Evolutionary conservation across 2,797 vertebrate species (phyloP).

Genomic region (Onychomys torridus): DNA sequence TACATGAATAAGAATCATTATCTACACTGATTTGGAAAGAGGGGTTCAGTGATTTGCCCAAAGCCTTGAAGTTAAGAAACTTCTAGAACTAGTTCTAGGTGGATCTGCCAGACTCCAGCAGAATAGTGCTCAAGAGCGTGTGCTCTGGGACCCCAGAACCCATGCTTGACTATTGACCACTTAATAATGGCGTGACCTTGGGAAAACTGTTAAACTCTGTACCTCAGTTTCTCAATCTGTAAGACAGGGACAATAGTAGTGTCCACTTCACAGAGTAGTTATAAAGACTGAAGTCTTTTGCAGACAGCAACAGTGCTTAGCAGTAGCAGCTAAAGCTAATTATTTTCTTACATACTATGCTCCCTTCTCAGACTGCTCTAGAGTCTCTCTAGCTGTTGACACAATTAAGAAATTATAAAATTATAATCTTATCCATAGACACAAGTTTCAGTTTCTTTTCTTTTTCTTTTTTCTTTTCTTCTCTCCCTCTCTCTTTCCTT

Average conservation of each 20-base stretch:
- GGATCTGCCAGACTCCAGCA: neutral
- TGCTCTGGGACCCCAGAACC: neutral
- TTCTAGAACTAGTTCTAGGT: neutral
- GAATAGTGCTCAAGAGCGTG: neutral
- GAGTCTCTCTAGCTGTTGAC: neutral
- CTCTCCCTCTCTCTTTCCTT: too few species aligned
- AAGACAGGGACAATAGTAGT: neutral
- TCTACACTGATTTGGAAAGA: neutral
- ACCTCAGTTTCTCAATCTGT: neutral
- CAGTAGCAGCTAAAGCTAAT: neutral
- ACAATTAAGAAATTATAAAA: neutral
- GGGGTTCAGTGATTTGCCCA: neutral
- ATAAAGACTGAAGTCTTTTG: neutral
- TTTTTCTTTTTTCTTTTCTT: neutral
- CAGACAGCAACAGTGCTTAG: rapidly evolving
- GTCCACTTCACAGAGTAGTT: neutral
- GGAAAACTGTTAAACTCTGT: neutral
- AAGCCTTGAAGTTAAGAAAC: neutral
- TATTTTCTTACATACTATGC: neutral
- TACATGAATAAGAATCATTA: neutral
- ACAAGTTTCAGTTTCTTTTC: neutral
- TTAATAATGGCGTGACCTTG: neutral
- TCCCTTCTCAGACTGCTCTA: neutral
- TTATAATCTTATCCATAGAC: neutral
- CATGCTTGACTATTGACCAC: neutral